Evolutionary conservation across 2,113 vertebrate genomes (phyloP).

Genomic region (Pteruthius melanotis): DNA sequence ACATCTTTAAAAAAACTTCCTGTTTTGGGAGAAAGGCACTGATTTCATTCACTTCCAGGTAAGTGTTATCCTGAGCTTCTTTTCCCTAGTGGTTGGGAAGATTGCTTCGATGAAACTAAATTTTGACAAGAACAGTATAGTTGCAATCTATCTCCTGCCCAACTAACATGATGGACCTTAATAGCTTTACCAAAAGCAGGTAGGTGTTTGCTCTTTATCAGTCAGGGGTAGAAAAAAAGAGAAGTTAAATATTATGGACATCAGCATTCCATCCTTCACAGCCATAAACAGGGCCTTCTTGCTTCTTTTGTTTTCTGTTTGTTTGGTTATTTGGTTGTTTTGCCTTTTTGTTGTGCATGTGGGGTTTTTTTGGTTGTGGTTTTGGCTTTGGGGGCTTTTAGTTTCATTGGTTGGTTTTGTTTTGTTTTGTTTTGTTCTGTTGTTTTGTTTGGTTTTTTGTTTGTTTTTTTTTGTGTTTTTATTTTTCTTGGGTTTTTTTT

Average conservation of each 20-base stretch:
- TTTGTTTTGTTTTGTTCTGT: neutral
- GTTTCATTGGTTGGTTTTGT: neutral
- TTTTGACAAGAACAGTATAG: neutral
- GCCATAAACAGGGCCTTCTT: neutral
- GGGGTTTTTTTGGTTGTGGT: neutral
- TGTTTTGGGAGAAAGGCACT: neutral
- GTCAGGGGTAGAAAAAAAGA: neutral
- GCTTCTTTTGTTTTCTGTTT: neutral
- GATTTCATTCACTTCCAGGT: neutral
- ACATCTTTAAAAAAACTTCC: neutral
- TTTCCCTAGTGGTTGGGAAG: neutral
- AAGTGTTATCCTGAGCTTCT: neutral
- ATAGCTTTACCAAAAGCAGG: neutral
- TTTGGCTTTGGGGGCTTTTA: neutral
- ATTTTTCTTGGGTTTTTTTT: no score
- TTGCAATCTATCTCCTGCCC: neutral
- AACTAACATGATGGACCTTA: neutral
- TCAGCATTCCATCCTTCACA: neutral
- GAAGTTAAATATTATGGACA: neutral
- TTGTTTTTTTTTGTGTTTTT: no score
- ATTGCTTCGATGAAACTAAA: neutral
- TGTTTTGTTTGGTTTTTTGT: neutral
- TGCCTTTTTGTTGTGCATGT: neutral
- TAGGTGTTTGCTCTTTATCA: neutral
- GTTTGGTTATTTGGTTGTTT: neutral